Evolutionary conservation across 2,888 invertebrate species (phyloP), one percentile per base, ranked within the genome.

Genomic region (Ophion ventricosus): DNA sequence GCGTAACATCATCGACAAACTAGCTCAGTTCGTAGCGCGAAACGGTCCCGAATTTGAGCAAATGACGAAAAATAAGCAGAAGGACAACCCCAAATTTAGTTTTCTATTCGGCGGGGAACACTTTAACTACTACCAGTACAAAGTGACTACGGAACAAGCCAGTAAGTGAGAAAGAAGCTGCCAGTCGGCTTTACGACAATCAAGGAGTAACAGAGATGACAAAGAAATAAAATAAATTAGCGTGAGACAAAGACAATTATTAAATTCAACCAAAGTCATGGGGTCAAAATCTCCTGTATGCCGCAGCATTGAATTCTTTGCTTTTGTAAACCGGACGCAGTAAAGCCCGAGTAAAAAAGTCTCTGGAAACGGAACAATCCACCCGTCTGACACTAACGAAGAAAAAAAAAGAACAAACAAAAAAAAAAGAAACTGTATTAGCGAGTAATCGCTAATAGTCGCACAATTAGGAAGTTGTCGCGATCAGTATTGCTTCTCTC

Each of bases 41-140:
- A 99, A 99, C 97, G 99, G 99, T 76, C 98, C 98, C n/a, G 99
- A 99, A 93, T 99, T 99, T 94, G 99, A 99, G 94, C 97, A 98
- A 94, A 99, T 99, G 97, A 99, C 99, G 84, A 99, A 99, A 95
- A 97, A 97, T 92, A 99, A 99, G 94, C 99, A 99, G 94, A 97
- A 98, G 94, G 98, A 98, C 93, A 99, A 99, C 94, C 98, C 98
- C 3, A 98, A 98, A 94, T 99, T 99, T 95, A 96, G 97, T 91
- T 99, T 99, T 94, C 95, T 99, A 84, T 99, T 98, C 94, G 99
- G 99, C 88, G 99, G 99, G 80, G 98, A 99, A 92, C 96, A 96
- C 94, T 98, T 97, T 94, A 97, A 97, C 94, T 99, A 99, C 94
- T 99, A 99, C 94, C 98, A 98, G 94, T 98, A 97, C 94, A 97